Percentiles rank a stretch among this genome's conserved stretches.
phyloP scores from a whole-genome alignment of 2,797 vertebrate species.

The Paratrypauchen microcephalus region DNA sequence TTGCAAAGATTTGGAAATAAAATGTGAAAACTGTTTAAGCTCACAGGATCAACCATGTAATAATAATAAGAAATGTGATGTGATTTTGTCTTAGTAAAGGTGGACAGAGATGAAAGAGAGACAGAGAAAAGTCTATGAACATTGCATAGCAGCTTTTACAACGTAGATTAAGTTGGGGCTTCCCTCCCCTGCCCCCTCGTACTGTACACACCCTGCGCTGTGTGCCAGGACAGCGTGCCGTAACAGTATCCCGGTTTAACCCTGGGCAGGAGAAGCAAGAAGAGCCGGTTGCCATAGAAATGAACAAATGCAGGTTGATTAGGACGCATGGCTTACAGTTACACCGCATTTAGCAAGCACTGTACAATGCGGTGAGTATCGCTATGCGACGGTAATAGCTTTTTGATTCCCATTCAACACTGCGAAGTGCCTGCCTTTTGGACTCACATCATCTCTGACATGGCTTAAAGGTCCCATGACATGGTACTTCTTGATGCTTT shows the following conservation, averaged over 20 bases:
- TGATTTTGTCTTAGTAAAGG: neutral
- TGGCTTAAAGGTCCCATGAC: too few relatives aligned
- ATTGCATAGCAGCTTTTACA: conserved; percentile 61
- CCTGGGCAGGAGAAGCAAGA: conserved; percentile 16
- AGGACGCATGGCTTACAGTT: conserved; percentile 4
- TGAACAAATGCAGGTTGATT: conserved; percentile 22
- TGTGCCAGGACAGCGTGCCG: conserved; percentile 22
- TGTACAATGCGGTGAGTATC: neutral
- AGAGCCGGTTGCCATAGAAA: conserved; percentile 3
- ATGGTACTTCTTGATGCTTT: too few relatives aligned
- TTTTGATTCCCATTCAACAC: too few relatives aligned
- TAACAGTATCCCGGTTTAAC: conserved; percentile 50
- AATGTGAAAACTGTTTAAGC: neutral
- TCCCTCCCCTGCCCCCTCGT: conserved; percentile 38
- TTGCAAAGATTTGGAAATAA: neutral
- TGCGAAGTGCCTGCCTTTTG: too few relatives aligned
- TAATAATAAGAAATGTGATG: too few relatives aligned
- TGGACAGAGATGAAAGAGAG: neutral
- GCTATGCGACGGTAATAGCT: too few relatives aligned
- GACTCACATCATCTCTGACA: too few relatives aligned
- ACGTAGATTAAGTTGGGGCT: conserved; percentile 55
- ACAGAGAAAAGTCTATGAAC: conserved; percentile 50
- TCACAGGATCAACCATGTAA: too few relatives aligned
- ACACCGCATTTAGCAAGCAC: neutral
- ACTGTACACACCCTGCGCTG: conserved; percentile 26